These are phyloP conservation scores for Brachyistius frenatus DNA, from an alignment of 2,113 vertebrate species.

Conservation along the genomic window DNA sequence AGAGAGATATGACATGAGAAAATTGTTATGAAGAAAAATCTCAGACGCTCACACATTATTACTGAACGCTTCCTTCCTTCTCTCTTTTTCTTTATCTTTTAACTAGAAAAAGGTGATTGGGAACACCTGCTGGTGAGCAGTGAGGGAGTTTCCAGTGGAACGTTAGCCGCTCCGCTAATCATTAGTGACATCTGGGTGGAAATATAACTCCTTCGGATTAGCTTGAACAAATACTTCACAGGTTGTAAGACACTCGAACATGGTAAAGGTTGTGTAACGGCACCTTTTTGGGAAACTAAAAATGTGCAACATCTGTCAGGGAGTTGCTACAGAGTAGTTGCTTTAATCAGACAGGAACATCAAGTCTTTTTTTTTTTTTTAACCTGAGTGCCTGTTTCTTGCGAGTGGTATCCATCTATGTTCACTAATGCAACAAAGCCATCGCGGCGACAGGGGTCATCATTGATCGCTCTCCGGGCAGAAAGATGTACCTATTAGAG, in stretches of 20 bases:
- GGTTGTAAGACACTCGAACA: slow-evolving; percentile 12
- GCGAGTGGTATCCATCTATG: slow-evolving; percentile 7
- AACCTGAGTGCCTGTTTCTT: slow-evolving; percentile 30
- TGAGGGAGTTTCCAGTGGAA: slow-evolving; percentile 81
- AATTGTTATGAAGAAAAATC: no score
- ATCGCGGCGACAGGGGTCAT: no score
- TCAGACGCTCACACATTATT: no score
- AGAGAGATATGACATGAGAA: no score
- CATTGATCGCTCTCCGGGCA: no score
- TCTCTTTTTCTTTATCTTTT: slow-evolving; percentile 47
- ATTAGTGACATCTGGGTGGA: slow-evolving; percentile 75
- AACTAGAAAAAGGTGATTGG: slow-evolving; percentile 35
- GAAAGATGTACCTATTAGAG: no score
- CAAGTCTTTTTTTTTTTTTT: slow-evolving; percentile 34
- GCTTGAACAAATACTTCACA: slow-evolving; percentile 32
- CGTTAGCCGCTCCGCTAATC: slow-evolving; percentile 78
- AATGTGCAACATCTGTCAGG: slow-evolving; percentile 57
- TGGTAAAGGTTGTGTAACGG: slow-evolving; percentile 49
- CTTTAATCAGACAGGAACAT: slow-evolving; percentile 66
- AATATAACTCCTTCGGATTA: slow-evolving; percentile 61
- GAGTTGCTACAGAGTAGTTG: slow-evolving; percentile 65
- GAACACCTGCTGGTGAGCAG: slow-evolving; percentile 73
- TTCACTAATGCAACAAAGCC: no score
- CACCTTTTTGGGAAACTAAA: slow-evolving; percentile 39
- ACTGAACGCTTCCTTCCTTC: no score